A percentile compares a stretch with the other conserved stretches of the same genome.
Conservation (phyloP, 2,797 vertebrate species). For the Sus cebifrons region DNA sequence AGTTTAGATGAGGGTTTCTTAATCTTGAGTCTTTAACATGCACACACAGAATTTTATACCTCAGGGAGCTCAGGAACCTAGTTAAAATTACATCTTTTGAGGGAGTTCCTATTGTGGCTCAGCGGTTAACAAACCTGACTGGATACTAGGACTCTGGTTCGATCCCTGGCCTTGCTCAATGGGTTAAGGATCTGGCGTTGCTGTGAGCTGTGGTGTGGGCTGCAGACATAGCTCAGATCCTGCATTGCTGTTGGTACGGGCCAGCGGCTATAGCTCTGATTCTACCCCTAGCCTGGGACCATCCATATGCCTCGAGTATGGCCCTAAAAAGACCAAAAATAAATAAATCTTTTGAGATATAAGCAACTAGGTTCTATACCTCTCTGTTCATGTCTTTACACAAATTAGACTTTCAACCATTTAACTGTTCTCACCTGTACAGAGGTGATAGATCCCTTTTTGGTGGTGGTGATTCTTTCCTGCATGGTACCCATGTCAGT, state of each 20-base stretch:
- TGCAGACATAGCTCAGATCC: no score
- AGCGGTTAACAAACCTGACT: no score
- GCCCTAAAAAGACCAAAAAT: no score
- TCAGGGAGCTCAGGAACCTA: not conserved
- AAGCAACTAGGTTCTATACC: not conserved
- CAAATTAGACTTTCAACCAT: constrained; percentile 11
- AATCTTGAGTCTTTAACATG: not conserved
- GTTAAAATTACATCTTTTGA: not conserved
- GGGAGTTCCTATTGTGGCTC: no score
- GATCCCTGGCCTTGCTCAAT: no score
- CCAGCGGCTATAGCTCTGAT: no score
- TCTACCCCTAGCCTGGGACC: no score
- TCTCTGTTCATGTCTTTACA: constrained; percentile 4
- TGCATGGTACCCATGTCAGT: constrained; percentile 99
- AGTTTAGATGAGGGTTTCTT: not conserved
- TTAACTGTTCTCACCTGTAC: constrained; percentile 93
- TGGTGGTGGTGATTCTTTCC: constrained; percentile 98
- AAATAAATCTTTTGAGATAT: not conserved
- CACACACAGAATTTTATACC: constrained; percentile 17
- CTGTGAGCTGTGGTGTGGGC: no score
- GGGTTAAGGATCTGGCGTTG: no score
- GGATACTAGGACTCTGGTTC: no score
- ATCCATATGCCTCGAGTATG: no score
- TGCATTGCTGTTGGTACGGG: no score
- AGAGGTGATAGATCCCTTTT: constrained; percentile 99